Conservation (phyloP, 2,797 vertebrate species). For the Staurois parvus region DNA sequence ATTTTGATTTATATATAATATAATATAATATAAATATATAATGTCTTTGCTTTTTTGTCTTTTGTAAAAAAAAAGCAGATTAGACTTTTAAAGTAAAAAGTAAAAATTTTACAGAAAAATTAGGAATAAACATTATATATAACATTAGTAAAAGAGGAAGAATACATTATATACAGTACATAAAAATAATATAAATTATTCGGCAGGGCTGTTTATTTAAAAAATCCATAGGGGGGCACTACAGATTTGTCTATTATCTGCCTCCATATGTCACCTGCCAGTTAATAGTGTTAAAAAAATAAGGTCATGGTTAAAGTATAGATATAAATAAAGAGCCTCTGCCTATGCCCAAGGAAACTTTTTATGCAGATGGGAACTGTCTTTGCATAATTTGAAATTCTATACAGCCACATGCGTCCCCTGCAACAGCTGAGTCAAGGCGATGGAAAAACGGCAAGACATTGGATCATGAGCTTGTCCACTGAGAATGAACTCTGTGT, state of each 20-base stretch:
- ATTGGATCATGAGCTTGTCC: conserved; percentile 56
- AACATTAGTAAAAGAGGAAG: neutral
- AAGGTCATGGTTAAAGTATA: conserved; percentile 63
- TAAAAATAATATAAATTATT: neutral
- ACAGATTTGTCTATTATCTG: neutral
- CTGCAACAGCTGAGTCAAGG: conserved; percentile 64
- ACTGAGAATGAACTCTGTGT: conserved; percentile 66
- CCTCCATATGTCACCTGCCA: neutral
- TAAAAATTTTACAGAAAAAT: no score
- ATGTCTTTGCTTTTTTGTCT: no score
- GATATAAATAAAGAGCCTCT: conserved; percentile 58
- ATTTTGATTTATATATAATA: no score
- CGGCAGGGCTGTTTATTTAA: neutral
- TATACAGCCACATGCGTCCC: conserved; percentile 46
- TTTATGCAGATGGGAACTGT: conserved; percentile 55
- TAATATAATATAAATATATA: no score
- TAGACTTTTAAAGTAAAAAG: no score
- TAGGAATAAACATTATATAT: neutral
- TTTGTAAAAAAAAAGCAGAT: no score
- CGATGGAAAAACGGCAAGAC: conserved; percentile 64
- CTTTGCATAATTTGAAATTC: conserved; percentile 66
- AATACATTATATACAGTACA: neutral
- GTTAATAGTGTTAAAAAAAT: conserved; percentile 48
- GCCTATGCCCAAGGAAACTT: conserved; percentile 67
- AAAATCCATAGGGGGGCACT: neutral